Conservation (phyloP, 1,140 invertebrate genomes). For the Drosophila sturtevanti region DNA sequence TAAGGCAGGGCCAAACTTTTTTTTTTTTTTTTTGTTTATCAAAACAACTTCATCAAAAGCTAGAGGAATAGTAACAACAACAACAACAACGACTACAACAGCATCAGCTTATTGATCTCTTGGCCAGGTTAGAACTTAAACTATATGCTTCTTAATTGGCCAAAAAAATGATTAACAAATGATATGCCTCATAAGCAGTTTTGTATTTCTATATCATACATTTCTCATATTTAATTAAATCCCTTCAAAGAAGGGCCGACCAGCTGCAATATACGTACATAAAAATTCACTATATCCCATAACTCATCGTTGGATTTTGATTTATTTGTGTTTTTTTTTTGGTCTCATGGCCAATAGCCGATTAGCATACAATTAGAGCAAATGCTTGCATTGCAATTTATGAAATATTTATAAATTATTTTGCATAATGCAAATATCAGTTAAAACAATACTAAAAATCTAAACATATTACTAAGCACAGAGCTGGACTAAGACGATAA, state of each 20-base stretch:
- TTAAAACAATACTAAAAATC: constrained; percentile 20
- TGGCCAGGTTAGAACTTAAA: constrained; percentile 47
- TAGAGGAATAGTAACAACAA: constrained; percentile 8
- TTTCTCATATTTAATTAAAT: constrained; percentile 53
- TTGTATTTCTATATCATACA: background rate
- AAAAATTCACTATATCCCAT: constrained; percentile 25
- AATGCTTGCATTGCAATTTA: constrained; percentile 60
- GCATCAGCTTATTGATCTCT: constrained; percentile 62
- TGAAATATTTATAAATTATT: constrained; percentile 54
- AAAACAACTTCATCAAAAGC: constrained; percentile 55
- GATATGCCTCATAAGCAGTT: constrained; percentile 54
- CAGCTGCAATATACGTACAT: constrained; percentile 29
- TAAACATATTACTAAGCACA: constrained; percentile 24
- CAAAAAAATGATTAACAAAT: constrained; percentile 41
- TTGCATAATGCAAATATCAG: constrained; percentile 64
- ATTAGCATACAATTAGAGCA: constrained; percentile 79
- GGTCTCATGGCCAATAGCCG: constrained; percentile 13
- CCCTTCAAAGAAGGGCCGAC: constrained; percentile 57
- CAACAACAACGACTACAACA: constrained; percentile 37
- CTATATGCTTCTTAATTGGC: constrained; percentile 61
- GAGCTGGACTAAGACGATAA: background rate
- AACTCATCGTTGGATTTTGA: constrained; percentile 64
- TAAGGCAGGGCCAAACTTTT: constrained; percentile 62
- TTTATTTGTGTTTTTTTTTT: constrained; percentile 57
- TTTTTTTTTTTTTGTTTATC: too few species aligned